These are phyloP conservation scores for Camptogramma bilineatum DNA, from an alignment of 2,888 invertebrate species.

Conservation along the genomic window DNA sequence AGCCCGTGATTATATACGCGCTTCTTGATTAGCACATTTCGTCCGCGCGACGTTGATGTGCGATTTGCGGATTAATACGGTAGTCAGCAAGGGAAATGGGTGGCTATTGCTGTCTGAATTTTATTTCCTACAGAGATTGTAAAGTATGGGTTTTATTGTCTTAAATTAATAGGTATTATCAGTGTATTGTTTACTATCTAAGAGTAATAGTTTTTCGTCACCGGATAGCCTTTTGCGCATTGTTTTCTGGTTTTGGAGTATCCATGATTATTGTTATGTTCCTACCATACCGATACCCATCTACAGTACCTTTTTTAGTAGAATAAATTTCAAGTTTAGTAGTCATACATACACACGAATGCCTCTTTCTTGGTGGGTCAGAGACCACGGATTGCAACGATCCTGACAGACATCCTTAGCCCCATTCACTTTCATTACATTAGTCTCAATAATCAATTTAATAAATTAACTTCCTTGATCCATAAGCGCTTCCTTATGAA, in stretches of 20 bases:
- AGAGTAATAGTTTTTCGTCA: too few relatives aligned
- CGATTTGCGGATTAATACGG: slow-evolving; percentile 34
- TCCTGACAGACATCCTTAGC: too few relatives aligned
- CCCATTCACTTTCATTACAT: not conserved
- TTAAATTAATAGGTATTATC: not conserved
- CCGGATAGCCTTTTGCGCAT: too few relatives aligned
- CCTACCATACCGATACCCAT: too few relatives aligned
- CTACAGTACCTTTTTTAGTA: too few relatives aligned
- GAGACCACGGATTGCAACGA: too few relatives aligned
- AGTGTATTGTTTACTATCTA: not conserved
- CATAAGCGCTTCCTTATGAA: slow-evolving; percentile 17
- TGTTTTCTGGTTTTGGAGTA: too few relatives aligned
- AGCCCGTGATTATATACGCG: slow-evolving; percentile 36
- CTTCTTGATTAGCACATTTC: slow-evolving; percentile 41
- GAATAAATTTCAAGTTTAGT: too few relatives aligned
- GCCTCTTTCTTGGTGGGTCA: too few relatives aligned
- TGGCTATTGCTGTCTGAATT: slow-evolving; percentile 20
- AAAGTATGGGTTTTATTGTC: not conserved
- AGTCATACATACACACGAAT: too few relatives aligned
- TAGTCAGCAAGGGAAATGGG: slow-evolving; percentile 26
- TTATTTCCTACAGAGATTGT: slow-evolving; percentile 5
- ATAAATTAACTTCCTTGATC: slow-evolving; percentile 4
- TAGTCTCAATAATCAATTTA: slow-evolving; percentile 3
- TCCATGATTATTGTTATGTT: too few relatives aligned
- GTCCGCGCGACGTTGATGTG: slow-evolving; percentile 38